Base-by-base conservation (phyloP, 2,797 vertebrate genomes). In the Cossypha caffra region DNA sequence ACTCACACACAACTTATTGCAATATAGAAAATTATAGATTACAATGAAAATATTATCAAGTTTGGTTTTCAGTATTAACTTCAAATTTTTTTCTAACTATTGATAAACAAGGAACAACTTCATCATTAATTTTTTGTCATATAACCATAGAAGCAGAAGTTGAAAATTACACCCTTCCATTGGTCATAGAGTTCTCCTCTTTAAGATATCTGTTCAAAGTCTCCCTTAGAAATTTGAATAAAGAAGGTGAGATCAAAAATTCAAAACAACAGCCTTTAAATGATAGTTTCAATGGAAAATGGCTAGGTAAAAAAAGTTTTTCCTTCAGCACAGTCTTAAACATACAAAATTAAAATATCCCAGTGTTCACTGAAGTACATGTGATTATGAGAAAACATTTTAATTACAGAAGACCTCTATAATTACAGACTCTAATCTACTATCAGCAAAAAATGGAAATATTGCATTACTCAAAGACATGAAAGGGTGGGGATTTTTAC, bases 401-500 rank as follows among this genome's bases (percentile, higher is more conserved):
- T 76, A 26, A 62, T 67, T 84, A n/a, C 13, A 16, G 47, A 68
- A 75, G 7, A 84, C 9, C 12, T 57, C n/a, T 64, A 21, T 1
- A 90, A 23, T 71, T 57, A 63, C 10, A 45, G 45, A 58, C 5
- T 69, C 35, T 75, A 37, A 76, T n/a, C 31, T n/a, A 58, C 20
- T 38, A 42, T 13, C 33, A 84, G 8, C 19, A 84, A 52, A 66
- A 84, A 37, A 19, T 23, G 9, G 26, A 62, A 80, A 63, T 47
- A 45, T 1, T 61, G 11, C 18, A 45, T 40, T 62, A 75, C 11
- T 38, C 37, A 25, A 16, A 69, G 35, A 43, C 45, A 68, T 37
- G n/a, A 73, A 68, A 75, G 10, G 10, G 18, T 19, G 5, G 1
- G 0, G 0, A 0, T 3, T 37, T 77, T 63, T 13, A 24, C 5